phyloP scores from a whole-genome alignment of 2,797 vertebrate species.

The Propithecus perrieri region DNA sequence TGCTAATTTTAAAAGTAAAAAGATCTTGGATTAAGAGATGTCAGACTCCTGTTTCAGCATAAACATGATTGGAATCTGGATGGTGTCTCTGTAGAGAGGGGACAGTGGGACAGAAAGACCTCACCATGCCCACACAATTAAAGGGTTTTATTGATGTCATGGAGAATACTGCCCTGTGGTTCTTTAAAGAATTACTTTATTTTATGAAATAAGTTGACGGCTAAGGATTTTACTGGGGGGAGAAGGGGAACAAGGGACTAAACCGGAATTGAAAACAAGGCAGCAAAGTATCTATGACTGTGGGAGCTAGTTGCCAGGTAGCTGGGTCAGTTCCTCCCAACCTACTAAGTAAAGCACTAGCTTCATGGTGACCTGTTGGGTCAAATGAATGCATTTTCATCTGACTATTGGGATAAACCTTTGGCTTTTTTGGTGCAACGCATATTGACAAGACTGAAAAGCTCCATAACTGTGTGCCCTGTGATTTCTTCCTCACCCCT shows the following conservation, averaged over 20 bases:
- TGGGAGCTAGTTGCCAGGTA: not conserved
- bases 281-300: not conserved
- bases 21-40: not conserved
- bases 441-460: not conserved
- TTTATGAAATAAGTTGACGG: not conserved
- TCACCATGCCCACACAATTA: not conserved
- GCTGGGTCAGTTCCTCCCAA: not conserved
- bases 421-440: not conserved
- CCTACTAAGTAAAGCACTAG: not conserved
- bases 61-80: not conserved
- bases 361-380: not conserved
- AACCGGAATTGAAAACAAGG: not conserved
- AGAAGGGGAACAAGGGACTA: not conserved
- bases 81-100: not conserved
- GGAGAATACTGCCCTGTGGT: not conserved
- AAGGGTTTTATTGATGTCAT: not conserved
- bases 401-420: not conserved
- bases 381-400: not conserved
- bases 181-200: not conserved
- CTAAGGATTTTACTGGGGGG: not conserved
- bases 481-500: not conserved
- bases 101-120: not conserved
- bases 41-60: not conserved
- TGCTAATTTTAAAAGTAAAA: conserved; percentile 3
- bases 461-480: not conserved